Conservation (phyloP, 2,113 vertebrate species). For the Meleagris gallopavo region DNA sequence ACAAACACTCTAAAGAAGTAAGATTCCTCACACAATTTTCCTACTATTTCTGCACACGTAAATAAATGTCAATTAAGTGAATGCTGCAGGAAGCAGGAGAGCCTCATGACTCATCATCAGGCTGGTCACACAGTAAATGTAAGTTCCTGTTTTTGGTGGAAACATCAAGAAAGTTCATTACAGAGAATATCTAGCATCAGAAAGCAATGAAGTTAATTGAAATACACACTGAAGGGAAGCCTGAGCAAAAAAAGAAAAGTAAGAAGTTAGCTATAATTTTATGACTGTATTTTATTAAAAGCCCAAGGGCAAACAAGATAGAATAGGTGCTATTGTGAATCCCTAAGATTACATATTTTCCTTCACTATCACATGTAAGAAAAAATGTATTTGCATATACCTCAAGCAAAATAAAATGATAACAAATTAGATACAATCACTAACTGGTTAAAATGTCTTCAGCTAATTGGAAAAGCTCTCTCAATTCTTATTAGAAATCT, state of each 20-base stretch:
- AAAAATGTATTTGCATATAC: background rate
- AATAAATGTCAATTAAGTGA: background rate
- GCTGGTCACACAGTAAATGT: background rate
- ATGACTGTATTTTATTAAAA: background rate
- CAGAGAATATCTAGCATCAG: background rate
- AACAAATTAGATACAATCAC: background rate
- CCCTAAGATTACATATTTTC: background rate
- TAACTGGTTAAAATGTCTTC: background rate
- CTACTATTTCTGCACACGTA: background rate
- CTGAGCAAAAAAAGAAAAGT: background rate
- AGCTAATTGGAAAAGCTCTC: background rate
- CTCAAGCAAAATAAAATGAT: background rate
- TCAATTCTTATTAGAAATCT: background rate
- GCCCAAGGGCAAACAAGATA: background rate
- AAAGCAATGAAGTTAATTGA: background rate
- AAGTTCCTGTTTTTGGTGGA: background rate
- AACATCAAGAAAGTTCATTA: background rate
- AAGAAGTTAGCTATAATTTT: background rate
- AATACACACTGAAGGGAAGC: background rate
- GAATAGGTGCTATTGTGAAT: background rate
- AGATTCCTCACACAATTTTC: background rate
- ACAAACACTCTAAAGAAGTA: background rate
- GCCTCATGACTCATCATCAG: background rate
- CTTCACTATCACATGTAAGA: fast-evolving
- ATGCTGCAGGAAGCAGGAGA: background rate